phyloP scores from a whole-genome alignment of 2,113 vertebrate species.

The Nothoprocta perdicaria region DNA sequence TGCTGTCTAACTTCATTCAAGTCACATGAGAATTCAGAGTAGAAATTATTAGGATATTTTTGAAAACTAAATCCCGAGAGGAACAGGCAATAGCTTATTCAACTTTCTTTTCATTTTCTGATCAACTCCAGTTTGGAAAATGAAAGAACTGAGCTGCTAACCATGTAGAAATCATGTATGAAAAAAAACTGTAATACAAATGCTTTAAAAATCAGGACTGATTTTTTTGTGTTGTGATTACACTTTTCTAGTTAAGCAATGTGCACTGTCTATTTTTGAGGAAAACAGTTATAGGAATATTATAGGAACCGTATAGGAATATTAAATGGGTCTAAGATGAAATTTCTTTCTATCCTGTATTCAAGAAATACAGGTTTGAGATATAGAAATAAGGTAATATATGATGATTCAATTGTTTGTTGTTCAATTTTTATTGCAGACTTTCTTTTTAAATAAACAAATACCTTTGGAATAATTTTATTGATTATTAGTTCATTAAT shows the following conservation, averaged over 20 bases:
- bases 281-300: background rate
- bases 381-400: background rate
- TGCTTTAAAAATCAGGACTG: conserved; percentile 7
- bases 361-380: background rate
- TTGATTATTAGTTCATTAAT: background rate
- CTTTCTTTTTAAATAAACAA: conserved; percentile 38
- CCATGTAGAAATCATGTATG: background rate
- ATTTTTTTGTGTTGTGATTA: background rate
- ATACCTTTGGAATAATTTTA: background rate
- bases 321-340: background rate
- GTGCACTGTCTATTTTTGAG: background rate
- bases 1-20: background rate
- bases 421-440: background rate
- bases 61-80: background rate
- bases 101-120: background rate
- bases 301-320: background rate
- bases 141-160: background rate
- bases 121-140: background rate
- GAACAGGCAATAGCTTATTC: background rate
- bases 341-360: conserved; percentile 37
- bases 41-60: background rate
- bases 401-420: background rate
- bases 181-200: background rate
- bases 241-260: background rate
- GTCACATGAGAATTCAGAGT: background rate